Percentiles rank a stretch among this genome's conserved stretches.
These are phyloP conservation scores for Xylocampa areola DNA, from an alignment of 2,888 invertebrate genomes.

Conservation along the genomic window DNA sequence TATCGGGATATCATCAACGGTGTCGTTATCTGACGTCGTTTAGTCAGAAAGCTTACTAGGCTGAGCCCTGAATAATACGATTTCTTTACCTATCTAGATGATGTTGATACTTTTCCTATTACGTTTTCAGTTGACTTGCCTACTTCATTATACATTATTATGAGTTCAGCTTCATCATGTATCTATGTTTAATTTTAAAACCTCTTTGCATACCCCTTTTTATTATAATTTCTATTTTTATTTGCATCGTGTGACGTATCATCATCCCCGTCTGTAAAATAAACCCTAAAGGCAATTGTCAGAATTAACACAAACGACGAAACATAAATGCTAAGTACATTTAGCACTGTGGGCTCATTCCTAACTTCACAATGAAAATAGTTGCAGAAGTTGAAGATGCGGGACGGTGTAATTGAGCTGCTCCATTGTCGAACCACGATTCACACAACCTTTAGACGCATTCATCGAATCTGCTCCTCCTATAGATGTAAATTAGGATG, in stretches of 20 bases:
- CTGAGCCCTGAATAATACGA: conserved; percentile 27
- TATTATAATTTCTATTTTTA: not conserved
- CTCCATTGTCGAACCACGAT: conserved; percentile 44
- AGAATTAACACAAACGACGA: no score
- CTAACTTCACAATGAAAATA: conserved; percentile 23
- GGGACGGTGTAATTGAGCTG: conserved; percentile 35
- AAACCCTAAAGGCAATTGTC: no score
- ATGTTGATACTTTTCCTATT: conserved; percentile 5
- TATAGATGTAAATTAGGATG: conserved; percentile 79
- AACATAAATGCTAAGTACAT: no score
- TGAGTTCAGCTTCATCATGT: no score
- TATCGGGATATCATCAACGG: conserved; percentile 34
- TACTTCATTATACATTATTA: not conserved
- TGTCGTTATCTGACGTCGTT: conserved; percentile 34
- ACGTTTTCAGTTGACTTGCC: conserved; percentile 8
- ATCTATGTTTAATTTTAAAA: no score
- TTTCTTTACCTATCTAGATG: conserved; percentile 24
- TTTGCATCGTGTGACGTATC: no score
- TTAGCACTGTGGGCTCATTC: no score
- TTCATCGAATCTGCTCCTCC: conserved; percentile 65
- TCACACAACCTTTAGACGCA: conserved; percentile 48
- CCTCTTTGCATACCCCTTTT: not conserved
- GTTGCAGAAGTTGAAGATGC: conserved; percentile 27
- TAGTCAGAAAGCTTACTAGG: conserved; percentile 12
- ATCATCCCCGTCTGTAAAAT: no score